phyloP scores from a whole-genome alignment of 2,888 invertebrate genomes.

The Morpho helenor region DNA sequence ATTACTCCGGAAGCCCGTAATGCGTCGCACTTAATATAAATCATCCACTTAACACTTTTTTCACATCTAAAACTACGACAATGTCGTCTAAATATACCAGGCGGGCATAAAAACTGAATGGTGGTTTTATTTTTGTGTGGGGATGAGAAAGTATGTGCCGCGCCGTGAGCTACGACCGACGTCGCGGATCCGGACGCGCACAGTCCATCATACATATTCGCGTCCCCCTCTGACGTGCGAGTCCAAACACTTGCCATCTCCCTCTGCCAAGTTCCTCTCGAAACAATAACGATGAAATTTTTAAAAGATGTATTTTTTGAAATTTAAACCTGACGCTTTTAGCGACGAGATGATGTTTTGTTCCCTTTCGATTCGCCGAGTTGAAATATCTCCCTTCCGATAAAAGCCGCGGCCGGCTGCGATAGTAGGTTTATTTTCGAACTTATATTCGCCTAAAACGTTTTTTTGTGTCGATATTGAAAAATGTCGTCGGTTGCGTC shows the following conservation, averaged over 20 bases:
- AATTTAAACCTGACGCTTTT: conserved; percentile 47
- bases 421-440: conserved; percentile 19
- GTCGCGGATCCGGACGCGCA: conserved; percentile 58
- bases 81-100: conserved; percentile 70
- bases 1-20: conserved; percentile 72
- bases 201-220: conserved; percentile 63
- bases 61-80: conserved; percentile 52
- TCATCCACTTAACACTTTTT: conserved; percentile 77
- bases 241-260: conserved; percentile 31
- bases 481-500: conserved; percentile 65
- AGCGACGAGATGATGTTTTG: conserved; percentile 29
- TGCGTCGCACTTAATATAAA: conserved; percentile 69
- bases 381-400: conserved; percentile 35
- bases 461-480: conserved; percentile 53
- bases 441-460: conserved; percentile 40
- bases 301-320: conserved; percentile 40
- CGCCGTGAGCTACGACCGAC: conserved; percentile 62
- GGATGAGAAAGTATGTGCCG: conserved; percentile 73
- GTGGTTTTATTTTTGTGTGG: conserved; percentile 67
- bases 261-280: conserved; percentile 49
- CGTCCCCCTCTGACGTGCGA: conserved; percentile 40
- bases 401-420: conserved; percentile 29
- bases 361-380: conserved; percentile 24
- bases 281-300: conserved; percentile 66
- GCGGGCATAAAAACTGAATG: conserved; percentile 64